phyloP scores from a whole-genome alignment of 1,140 invertebrate species.

The Druon quercuslanigerum region DNA sequence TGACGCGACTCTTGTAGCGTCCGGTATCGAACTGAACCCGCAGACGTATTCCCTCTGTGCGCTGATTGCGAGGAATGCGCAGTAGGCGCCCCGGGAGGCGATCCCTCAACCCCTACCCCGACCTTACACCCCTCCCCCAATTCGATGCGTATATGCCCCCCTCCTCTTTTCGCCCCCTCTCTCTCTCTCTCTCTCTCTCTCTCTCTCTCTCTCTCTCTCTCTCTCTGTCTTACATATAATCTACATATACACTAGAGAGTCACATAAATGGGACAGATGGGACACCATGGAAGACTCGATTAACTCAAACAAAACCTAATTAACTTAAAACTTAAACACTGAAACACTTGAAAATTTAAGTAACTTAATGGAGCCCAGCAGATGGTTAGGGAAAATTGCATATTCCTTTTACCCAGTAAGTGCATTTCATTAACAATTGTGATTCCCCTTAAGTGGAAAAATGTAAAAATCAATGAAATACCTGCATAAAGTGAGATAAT shows the following conservation, averaged over 20 bases:
- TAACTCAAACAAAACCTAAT: not conserved
- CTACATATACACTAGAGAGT: not conserved
- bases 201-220: not conserved
- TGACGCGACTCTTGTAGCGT: slow-evolving; percentile 51
- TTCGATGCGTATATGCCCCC: slow-evolving; percentile 17
- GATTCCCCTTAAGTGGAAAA: not conserved
- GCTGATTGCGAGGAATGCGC: slow-evolving; percentile 58
- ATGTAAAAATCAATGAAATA: too few species aligned
- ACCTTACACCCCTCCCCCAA: not conserved
- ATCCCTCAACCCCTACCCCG: slow-evolving; percentile 37
- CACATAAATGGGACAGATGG: not conserved
- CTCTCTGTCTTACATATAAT: not conserved
- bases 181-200: slow-evolving; percentile 5
- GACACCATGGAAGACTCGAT: not conserved
- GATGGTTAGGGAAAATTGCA: not conserved
- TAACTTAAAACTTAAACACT: not conserved
- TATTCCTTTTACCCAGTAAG: slow-evolving; percentile 4
- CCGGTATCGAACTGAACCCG: slow-evolving; percentile 54
- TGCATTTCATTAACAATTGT: slow-evolving; percentile 2
- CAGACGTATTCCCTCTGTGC: slow-evolving; percentile 51
- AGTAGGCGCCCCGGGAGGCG: slow-evolving; percentile 53
- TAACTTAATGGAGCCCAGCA: not conserved
- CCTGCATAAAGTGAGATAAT: too few species aligned
- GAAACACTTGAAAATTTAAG: not conserved
- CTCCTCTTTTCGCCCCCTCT: not conserved